Evolutionary conservation across 2,888 invertebrate genomes (phyloP), one percentile per base, ranked within the genome.

Genomic region (Prenolepis imparis): DNA sequence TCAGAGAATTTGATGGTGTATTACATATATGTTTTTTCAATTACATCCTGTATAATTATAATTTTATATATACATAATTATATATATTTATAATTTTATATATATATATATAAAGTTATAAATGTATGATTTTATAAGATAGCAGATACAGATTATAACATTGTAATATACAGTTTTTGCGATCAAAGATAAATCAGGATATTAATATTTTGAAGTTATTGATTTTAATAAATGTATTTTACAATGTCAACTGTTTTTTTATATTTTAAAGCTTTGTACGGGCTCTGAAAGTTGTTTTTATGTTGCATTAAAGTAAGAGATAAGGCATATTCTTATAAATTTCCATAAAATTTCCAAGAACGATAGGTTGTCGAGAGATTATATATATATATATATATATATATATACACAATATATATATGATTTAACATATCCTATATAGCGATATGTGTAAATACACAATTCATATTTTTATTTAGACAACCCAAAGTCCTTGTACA

Each of bases 301-400:
- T 80, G 90, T 89, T 91, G 89, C 90, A 92, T 92, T 86, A 90
- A 90, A 91, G 87, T 91, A 91, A 92, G 90, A 89, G 90, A 89
- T 91, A 92, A 93, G 92, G 92, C 92, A 92, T 92, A 90, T 92
- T 91, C 82, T 88, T 75, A 86, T 88, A 85, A 84, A 85, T 81
- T 67, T 15, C 52, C 48, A 48, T 78, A 86, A 86, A 68, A n/a
- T n/a, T n/a, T n/a, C n/a, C 84, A 83, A 85, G 86, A 91, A 88
- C 86, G 77, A 66, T 87, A 90, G 88, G 85, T 73, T 89, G 88
- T 82, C 90, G 86, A 88, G 90, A 86, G 85, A 86, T 80, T 84
- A 81, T 87, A 61, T 77, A 70, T 82, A 86, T 87, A 81, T 84
- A 81, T 87, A 61, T 77, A 70, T 82, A 86, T 87, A 80, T 84